phyloP scores from a whole-genome alignment of 2,888 invertebrate genomes.

The Ectemnius continuus region DNA sequence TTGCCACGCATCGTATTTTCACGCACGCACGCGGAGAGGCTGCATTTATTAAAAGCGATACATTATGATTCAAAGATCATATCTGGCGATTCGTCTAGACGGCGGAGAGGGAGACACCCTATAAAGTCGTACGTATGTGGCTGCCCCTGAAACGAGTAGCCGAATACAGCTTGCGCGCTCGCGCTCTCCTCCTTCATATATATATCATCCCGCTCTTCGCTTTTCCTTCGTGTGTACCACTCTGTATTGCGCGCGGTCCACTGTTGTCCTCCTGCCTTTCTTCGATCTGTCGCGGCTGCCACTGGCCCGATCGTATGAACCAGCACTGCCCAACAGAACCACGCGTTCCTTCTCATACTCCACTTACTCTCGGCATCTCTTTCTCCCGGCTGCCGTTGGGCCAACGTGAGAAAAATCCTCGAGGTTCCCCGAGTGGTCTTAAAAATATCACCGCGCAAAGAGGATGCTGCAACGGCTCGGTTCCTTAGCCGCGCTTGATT shows the following conservation, averaged over 20 bases:
- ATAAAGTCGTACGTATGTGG: conserved; percentile 69
- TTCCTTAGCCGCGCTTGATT: not conserved
- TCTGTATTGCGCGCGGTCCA: too few species aligned
- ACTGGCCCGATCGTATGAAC: not conserved
- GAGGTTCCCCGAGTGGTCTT: not conserved
- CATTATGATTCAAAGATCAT: conserved; percentile 76
- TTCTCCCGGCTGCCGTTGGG: not conserved
- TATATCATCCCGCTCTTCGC: too few species aligned
- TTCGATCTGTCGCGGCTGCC: conserved; percentile 8
- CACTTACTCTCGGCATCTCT: too few species aligned
- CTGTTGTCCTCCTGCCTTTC: conserved; percentile 25
- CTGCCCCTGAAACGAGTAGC: conserved; percentile 63
- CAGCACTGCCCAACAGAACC: not conserved
- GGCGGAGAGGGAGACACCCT: conserved; percentile 72
- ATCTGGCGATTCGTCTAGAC: conserved; percentile 77
- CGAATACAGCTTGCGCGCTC: conserved; percentile 59
- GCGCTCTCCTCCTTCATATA: conserved; percentile 21
- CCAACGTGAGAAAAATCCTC: conserved; percentile 1
- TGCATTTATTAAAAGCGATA: conserved; percentile 74
- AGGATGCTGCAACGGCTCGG: not conserved
- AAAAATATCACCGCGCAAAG: conserved; percentile 11
- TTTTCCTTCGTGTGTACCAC: conserved; percentile 5
- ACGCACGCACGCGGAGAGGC: conserved; percentile 62
- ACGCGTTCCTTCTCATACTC: too few species aligned
- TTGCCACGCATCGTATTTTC: conserved; percentile 61